These are phyloP conservation scores for Odocoileus hemionus DNA, from an alignment of 2,113 vertebrate species.

Conservation along the genomic window DNA sequence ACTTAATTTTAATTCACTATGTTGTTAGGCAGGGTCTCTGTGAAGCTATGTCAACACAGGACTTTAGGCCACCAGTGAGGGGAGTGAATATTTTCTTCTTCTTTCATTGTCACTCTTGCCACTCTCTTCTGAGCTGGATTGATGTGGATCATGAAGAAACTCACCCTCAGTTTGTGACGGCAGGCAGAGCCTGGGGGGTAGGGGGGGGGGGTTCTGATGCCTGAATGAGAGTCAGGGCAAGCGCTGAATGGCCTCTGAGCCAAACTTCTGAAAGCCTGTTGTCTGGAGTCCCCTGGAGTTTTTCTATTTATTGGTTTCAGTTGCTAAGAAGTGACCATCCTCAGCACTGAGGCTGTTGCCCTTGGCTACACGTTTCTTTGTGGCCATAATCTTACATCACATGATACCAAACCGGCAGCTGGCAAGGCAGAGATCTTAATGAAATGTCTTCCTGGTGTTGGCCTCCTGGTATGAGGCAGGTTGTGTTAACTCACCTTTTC, in stretches of 20 bases:
- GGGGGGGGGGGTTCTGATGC: not conserved
- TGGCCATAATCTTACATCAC: slow-evolving; percentile 34
- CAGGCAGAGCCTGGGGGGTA: not conserved
- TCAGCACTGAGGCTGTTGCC: slow-evolving; percentile 49
- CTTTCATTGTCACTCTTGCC: not conserved
- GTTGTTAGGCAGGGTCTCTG: not conserved
- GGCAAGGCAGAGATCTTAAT: not conserved
- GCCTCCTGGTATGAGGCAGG: not conserved
- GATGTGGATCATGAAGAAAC: not conserved
- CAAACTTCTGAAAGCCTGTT: not conserved
- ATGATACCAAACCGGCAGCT: not conserved
- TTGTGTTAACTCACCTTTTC: not conserved
- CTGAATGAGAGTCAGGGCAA: not conserved
- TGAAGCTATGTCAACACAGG: not conserved
- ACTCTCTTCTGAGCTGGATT: not conserved
- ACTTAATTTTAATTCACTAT: not conserved
- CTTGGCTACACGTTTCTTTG: slow-evolving; percentile 61
- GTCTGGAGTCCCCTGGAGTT: not conserved
- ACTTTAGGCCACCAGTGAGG: not conserved
- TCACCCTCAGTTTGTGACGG: not conserved
- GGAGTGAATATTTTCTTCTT: not conserved
- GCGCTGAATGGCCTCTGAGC: not conserved
- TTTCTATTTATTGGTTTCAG: slow-evolving; percentile 52
- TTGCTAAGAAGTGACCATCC: slow-evolving; percentile 54
- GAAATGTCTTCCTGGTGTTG: not conserved